phyloP scores from a whole-genome alignment of 2,888 invertebrate species.

The Erannis defoliaria region DNA sequence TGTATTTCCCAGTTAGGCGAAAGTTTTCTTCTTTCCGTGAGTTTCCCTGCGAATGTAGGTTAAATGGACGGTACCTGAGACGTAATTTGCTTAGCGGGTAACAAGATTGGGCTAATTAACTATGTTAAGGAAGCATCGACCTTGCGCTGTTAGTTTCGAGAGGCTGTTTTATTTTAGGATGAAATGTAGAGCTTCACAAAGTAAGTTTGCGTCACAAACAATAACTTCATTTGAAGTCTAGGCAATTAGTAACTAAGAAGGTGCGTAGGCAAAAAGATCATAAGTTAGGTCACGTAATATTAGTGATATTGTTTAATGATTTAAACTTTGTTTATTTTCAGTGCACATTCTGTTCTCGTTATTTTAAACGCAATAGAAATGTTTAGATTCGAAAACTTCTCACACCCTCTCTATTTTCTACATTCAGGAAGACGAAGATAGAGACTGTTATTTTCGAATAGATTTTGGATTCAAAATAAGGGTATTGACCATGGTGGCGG shows the following conservation, averaged over 20 bases:
- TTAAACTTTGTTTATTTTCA: too few species aligned
- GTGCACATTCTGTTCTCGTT: too few species aligned
- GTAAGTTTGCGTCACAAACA: background rate
- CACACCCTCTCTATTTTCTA: too few species aligned
- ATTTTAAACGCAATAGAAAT: too few species aligned
- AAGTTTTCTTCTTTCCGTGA: constrained; percentile 64
- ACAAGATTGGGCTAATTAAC: constrained; percentile 61
- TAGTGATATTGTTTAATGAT: too few species aligned
- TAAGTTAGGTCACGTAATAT: too few species aligned
- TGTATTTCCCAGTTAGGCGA: constrained; percentile 65
- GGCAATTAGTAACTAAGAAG: background rate
- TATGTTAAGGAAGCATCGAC: constrained; percentile 32
- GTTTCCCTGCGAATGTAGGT: constrained; percentile 62
- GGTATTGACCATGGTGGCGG: too few species aligned
- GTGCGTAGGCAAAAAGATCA: too few species aligned
- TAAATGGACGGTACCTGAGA: constrained; percentile 58
- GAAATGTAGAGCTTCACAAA: background rate
- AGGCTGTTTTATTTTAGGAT: constrained; percentile 1
- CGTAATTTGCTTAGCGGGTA: constrained; percentile 65
- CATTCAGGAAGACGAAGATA: too few species aligned
- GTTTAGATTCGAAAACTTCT: too few species aligned
- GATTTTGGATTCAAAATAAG: too few species aligned
- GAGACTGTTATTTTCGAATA: too few species aligned
- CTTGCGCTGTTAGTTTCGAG: constrained; percentile 24
- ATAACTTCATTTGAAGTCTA: background rate